Evolutionary conservation across 1,140 invertebrate genomes (phyloP).

Genomic region (Camponotus pennsylvanicus): DNA sequence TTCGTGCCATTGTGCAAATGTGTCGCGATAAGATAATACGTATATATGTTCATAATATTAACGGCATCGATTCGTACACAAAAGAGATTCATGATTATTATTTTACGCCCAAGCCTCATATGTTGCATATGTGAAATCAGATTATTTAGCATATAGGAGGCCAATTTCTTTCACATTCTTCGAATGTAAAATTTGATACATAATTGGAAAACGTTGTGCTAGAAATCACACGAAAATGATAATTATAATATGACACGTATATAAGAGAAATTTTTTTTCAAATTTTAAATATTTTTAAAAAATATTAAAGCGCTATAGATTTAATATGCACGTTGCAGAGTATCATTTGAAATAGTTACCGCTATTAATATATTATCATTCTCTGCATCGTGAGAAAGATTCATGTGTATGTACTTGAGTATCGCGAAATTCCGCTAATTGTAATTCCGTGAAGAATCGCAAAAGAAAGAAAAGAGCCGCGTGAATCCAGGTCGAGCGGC

Average conservation of each 20-base stretch:
- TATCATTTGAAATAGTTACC: background rate
- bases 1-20: conserved; percentile 63
- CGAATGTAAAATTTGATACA: conserved; percentile 2
- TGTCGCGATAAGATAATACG: conserved; percentile 70
- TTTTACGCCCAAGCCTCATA: conserved; percentile 37
- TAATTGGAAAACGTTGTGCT: background rate
- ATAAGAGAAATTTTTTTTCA: background rate
- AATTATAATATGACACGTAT: background rate
- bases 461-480: background rate
- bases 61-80: conserved; percentile 47
- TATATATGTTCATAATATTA: conserved; percentile 45
- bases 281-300: background rate
- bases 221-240: background rate
- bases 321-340: background rate
- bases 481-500: background rate
- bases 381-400: background rate
- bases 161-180: background rate
- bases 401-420: background rate
- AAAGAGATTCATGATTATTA: conserved; percentile 51
- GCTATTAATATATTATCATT: background rate
- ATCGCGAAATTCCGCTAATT: conserved; percentile 8
- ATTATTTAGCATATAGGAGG: conserved; percentile 20
- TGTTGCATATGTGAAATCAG: background rate
- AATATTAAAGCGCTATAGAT: background rate
- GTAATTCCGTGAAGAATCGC: background rate